Evolutionary conservation across 2,888 invertebrate genomes (phyloP), one percentile per base, ranked within the genome.

Genomic region (Ecdyonurus torrentis): DNA sequence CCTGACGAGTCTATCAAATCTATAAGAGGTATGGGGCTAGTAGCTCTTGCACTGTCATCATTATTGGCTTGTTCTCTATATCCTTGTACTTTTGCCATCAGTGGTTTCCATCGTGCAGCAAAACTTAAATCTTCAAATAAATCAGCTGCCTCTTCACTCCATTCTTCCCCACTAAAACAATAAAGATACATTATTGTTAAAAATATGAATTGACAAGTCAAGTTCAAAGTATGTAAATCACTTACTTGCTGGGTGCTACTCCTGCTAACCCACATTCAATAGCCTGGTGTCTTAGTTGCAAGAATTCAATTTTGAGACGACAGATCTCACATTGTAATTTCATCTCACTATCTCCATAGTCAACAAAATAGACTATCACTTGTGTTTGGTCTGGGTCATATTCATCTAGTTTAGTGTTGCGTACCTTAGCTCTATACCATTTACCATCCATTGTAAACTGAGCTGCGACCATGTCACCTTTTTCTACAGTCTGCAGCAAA

Each of bases 391-490:
- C 77, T 0, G 79, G 75, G 69, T 81, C 80, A 69, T 81, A 81
- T 70, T 84, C 83, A 72, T 84, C 82, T 60, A 80, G 78, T 25
- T 80, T 73, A 15, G 86, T 76, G 65, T 81, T 81, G 62, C 85
- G 77, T 3, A 94, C 84, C 72, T 89, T 82, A 1, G 81, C 85
- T 68, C 87, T 79, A 74, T 86, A 90, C 91, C 91, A 94, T 72
- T 87, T 86, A 10, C 82, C 81, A 74, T 93, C 92, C 71, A 83
- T 82, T n/a, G 83, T 79, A 73, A 88, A 92, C 69, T 86, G 82
- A 0, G 91, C 90, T 20, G 91, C 92, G 18, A 94, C 90, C 65
- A 91, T 83, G 74, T 93, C 89, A 0, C 91, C 92, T 64, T 83
- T 77, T 59, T 75, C 73, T 61, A 89, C 69, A 78, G 82, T 73